These are phyloP conservation scores for Okapia johnstoni DNA, from an alignment of 2,113 vertebrate species.

Conservation along the genomic window DNA sequence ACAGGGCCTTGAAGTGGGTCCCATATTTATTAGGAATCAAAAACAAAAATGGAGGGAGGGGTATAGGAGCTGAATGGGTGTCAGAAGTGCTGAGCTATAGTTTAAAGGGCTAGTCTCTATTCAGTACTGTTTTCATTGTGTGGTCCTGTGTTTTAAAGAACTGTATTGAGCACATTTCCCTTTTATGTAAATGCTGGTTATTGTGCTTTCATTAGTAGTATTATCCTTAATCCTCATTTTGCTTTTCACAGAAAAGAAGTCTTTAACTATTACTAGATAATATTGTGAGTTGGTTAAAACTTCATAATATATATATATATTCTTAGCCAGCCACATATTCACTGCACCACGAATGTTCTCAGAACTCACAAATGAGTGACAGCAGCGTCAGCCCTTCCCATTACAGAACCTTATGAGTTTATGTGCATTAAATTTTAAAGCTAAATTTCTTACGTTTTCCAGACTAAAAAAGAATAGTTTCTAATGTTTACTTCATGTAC, in stretches of 20 bases:
- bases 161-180: background rate
- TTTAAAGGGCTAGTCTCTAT: background rate
- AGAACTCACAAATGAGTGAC: background rate
- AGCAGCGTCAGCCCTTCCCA: background rate
- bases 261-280: background rate
- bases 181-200: background rate
- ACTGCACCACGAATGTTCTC: background rate
- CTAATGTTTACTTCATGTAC: background rate
- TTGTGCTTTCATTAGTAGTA: background rate
- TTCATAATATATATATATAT: background rate
- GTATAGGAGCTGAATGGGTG: background rate
- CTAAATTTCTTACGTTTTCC: background rate
- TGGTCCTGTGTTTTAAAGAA: background rate
- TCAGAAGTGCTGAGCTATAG: background rate
- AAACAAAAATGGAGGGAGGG: background rate
- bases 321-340: background rate
- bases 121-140: background rate
- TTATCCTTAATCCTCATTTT: background rate
- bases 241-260: background rate
- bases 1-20: background rate
- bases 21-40: background rate
- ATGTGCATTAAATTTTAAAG: background rate
- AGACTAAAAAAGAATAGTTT: background rate
- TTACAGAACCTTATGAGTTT: background rate
- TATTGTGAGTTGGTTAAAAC: background rate